phyloP scores from a whole-genome alignment of 2,888 invertebrate species.

The Agrotis segetum region DNA sequence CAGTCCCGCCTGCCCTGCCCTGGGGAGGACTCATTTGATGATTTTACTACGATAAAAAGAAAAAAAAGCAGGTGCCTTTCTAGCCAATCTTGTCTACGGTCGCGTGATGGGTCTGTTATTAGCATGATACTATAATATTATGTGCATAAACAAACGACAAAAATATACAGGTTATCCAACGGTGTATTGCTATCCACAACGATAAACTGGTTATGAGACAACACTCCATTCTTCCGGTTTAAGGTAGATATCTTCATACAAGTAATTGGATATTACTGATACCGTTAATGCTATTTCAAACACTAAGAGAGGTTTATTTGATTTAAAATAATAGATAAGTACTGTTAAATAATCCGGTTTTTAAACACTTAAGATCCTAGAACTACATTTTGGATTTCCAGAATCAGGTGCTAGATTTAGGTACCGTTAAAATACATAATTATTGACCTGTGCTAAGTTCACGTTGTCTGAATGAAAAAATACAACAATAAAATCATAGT shows the following conservation, averaged over 20 bases:
- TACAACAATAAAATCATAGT: slow-evolving; percentile 9
- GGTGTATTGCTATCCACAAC: slow-evolving; percentile 62
- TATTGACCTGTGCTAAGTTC: background rate
- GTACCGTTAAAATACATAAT: slow-evolving; percentile 23
- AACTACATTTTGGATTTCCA: no score
- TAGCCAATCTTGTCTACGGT: background rate
- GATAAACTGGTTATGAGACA: slow-evolving; percentile 70
- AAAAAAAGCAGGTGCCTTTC: background rate
- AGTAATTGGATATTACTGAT: slow-evolving; percentile 50
- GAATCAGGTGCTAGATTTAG: background rate
- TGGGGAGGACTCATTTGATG: no score
- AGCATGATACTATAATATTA: slow-evolving; percentile 8
- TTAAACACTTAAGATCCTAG: background rate
- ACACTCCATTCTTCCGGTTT: slow-evolving; percentile 70
- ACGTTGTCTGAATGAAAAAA: background rate
- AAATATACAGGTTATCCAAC: slow-evolving; percentile 48
- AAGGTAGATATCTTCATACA: slow-evolving; percentile 37
- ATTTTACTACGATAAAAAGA: no score
- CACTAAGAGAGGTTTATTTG: slow-evolving; percentile 32
- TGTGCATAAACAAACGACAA: slow-evolving; percentile 15
- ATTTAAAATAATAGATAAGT: slow-evolving; percentile 4
- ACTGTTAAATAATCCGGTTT: slow-evolving; percentile 30
- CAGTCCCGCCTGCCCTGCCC: no score
- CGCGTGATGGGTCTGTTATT: background rate
- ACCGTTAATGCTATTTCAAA: slow-evolving; percentile 64